Evolutionary conservation across 2,113 vertebrate species (phyloP), one percentile per base, ranked within the genome.

Genomic region (Nesoenas mayeri): DNA sequence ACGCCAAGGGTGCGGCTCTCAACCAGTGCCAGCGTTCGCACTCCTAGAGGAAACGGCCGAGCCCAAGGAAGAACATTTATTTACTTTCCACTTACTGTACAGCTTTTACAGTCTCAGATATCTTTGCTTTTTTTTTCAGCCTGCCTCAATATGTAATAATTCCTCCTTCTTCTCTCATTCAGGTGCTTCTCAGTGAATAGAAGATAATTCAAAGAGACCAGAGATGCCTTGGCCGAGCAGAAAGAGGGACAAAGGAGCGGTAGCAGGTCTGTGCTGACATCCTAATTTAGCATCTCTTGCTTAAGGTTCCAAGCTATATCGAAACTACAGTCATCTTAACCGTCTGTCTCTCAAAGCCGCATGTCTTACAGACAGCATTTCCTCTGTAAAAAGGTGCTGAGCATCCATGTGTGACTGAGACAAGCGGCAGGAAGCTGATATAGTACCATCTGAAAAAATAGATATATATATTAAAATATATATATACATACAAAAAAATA

Each of bases 221-320:
- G 94, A 79, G 88, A 97, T 97, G 97, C 91, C 97, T 47, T 93
- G 82, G 73, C 93, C 87, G 0, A 96, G 97, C 85, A 97, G 95
- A 15, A 97, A 96, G 62, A 94, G 97, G 57, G 95, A 90, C 77
- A 95, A 85, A 91, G 54, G 86, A 74, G 71, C 91, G 10, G 85
- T 14, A 57, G 87, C 97, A 97, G 97, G 98, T 98, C 80, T 87
- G 97, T 97, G 79, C 31, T 44, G 69, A 42, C 74, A 66, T 32
- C 72, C 77, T 57, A 10, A 34, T 50, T 85, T 24, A 78, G 65
- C 29, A 13, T 25, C 80, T 57, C 73, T 58, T 32, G 3, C 7
- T 50, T 29, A 29, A 60, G 85, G 58, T 38, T 42, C 28, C 67
- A n/a, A 50, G 64, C 85, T 24, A 3, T 6, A 90, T 82, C 64